Evolutionary conservation across 2,888 invertebrate genomes (phyloP).

Genomic region (Ommatoiulus sabulosus): DNA sequence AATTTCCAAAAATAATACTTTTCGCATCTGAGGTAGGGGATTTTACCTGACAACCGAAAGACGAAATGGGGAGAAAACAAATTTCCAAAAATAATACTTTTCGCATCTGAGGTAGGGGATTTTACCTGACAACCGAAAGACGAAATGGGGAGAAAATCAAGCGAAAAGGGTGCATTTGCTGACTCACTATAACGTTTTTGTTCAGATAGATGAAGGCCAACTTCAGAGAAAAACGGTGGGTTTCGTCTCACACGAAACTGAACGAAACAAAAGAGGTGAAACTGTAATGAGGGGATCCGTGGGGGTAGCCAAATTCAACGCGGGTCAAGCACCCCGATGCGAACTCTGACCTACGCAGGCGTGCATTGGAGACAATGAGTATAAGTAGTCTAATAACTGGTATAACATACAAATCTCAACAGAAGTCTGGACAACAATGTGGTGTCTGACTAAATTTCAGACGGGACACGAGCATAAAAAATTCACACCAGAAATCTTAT

Average conservation of each 20-base stretch:
- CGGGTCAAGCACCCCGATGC: constrained; percentile 17
- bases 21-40: neutral
- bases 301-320: neutral
- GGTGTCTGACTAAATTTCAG: constrained; percentile 37
- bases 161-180: neutral
- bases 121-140: neutral
- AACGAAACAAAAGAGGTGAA: neutral
- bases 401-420: constrained; percentile 45
- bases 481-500: constrained; percentile 25
- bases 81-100: too few relatives aligned
- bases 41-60: neutral
- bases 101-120: neutral
- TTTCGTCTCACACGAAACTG: neutral
- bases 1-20: too few relatives aligned
- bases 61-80: neutral
- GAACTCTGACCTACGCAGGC: constrained; percentile 41
- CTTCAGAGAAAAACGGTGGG: neutral
- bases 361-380: constrained; percentile 31
- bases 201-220: neutral
- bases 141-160: neutral
- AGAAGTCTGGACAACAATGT: constrained; percentile 30
- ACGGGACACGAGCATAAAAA: constrained; percentile 46
- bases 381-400: constrained; percentile 22
- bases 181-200: constrained; percentile 15
- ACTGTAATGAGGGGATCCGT: neutral